Percentiles rank a stretch among this genome's conserved stretches.
Evolutionary conservation across 2,888 invertebrate species (phyloP).

Genomic region (Parnassius mnemosyne): DNA sequence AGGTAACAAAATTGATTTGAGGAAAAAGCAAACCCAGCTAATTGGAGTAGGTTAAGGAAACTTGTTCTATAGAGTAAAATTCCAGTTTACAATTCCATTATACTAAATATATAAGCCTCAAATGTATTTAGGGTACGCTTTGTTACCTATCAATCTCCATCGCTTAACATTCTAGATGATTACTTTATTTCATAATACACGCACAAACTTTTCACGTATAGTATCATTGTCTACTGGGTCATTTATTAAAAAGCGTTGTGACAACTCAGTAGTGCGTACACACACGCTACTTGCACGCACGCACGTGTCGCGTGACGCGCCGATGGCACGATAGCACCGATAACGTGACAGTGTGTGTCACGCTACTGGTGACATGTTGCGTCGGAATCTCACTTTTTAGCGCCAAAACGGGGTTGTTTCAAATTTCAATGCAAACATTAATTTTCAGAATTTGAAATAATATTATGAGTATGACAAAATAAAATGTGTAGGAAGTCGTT

Average conservation of each 20-base stretch:
- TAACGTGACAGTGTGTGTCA: conserved; percentile 31
- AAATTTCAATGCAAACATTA: background rate
- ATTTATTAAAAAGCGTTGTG: conserved; percentile 24
- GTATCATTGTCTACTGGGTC: conserved; percentile 21
- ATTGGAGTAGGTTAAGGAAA: too few species aligned
- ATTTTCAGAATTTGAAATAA: too few species aligned
- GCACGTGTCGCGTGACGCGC: conserved; percentile 42
- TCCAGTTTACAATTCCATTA: too few species aligned
- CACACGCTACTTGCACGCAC: conserved; percentile 27
- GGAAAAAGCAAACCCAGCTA: too few species aligned
- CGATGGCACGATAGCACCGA: conserved; percentile 28
- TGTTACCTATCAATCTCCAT: background rate
- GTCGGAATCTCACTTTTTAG: conserved; percentile 19
- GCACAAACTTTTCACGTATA: conserved; percentile 20
- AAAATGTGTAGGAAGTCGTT: background rate
- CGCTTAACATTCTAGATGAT: conserved; percentile 13
- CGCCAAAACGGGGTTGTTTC: conserved; percentile 11
- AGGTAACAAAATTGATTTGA: too few species aligned
- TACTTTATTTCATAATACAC: conserved; percentile 19
- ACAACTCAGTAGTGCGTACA: conserved; percentile 28
- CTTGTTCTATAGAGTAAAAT: too few species aligned
- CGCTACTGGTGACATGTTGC: conserved; percentile 21
- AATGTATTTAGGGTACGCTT: too few species aligned
- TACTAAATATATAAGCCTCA: too few species aligned
- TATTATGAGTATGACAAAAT: background rate